Conservation (phyloP, 1,140 invertebrate genomes). For the Geopemphigus sp. region DNA sequence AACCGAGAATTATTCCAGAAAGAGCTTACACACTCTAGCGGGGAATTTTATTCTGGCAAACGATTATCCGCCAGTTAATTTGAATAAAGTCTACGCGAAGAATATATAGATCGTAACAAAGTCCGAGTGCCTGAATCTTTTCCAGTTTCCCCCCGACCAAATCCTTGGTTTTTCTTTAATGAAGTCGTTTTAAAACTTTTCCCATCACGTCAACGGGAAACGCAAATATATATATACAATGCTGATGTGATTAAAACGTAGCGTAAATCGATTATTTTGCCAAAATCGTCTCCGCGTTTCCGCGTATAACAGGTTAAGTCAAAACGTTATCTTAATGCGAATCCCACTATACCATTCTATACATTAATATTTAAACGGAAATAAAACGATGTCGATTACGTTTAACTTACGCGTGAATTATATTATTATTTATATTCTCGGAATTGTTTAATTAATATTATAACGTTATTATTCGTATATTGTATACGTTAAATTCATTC, state of each 20-base stretch:
- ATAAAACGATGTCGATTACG: too few relatives aligned
- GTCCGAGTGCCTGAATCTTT: constrained; percentile 23
- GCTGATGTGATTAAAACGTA: constrained; percentile 13
- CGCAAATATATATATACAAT: not conserved
- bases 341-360: too few relatives aligned
- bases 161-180: constrained; percentile 26
- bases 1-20: constrained; percentile 12
- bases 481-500: too few relatives aligned
- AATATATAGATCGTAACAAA: constrained; percentile 43
- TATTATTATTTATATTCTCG: too few relatives aligned
- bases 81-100: constrained; percentile 23
- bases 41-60: constrained; percentile 23
- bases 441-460: too few relatives aligned
- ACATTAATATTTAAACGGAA: too few relatives aligned
- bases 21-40: constrained; percentile 10
- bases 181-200: constrained; percentile 47
- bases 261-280: constrained; percentile 43
- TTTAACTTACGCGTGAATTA: too few relatives aligned
- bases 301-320: constrained; percentile 27
- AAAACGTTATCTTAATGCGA: not conserved
- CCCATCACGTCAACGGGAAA: constrained; percentile 16
- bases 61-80: constrained; percentile 46
- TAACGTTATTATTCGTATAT: too few relatives aligned
- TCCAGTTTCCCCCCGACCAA: too few relatives aligned
- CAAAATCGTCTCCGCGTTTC: not conserved